Percentiles rank a stretch among this genome's conserved stretches.
Evolutionary conservation across 2,888 invertebrate species (phyloP).

Genomic region (Suillia variegata): DNA sequence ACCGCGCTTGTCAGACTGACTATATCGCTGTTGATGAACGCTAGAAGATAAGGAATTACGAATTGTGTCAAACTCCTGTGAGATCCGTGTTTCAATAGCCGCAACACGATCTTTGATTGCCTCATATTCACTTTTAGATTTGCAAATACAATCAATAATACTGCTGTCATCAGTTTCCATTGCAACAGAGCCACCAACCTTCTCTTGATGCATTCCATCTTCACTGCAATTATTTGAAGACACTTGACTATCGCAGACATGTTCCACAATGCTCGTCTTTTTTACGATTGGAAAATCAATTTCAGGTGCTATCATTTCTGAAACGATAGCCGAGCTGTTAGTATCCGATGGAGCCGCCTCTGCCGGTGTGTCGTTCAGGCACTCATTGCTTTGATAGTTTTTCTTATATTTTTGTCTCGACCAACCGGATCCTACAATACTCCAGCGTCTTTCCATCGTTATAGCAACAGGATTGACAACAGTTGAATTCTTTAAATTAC

Average conservation of each 20-base stretch:
- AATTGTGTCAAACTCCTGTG: constrained; percentile 68
- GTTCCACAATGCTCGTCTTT: too few relatives aligned
- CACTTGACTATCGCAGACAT: too few relatives aligned
- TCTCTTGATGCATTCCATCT: too few relatives aligned
- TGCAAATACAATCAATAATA: constrained; percentile 70
- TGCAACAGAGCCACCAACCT: too few relatives aligned
- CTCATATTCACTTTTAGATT: constrained; percentile 77
- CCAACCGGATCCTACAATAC: constrained; percentile 59
- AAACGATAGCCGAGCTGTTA: background rate
- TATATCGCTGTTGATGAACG: background rate
- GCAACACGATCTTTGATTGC: constrained; percentile 77
- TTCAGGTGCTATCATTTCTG: constrained; percentile 8
- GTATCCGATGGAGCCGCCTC: too few relatives aligned
- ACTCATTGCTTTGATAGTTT: background rate
- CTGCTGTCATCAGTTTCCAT: constrained; percentile 49
- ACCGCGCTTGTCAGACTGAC: background rate
- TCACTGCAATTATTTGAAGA: too few relatives aligned
- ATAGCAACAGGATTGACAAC: constrained; percentile 36
- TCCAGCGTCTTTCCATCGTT: constrained; percentile 64
- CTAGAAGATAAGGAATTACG: background rate
- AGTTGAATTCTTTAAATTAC: constrained; percentile 32
- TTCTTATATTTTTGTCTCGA: constrained; percentile 23
- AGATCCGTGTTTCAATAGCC: constrained; percentile 73
- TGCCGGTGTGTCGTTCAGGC: background rate
- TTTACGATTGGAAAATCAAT: too few relatives aligned